phyloP scores from a whole-genome alignment of 1,140 invertebrate species.

The Halictus rubicundus region DNA sequence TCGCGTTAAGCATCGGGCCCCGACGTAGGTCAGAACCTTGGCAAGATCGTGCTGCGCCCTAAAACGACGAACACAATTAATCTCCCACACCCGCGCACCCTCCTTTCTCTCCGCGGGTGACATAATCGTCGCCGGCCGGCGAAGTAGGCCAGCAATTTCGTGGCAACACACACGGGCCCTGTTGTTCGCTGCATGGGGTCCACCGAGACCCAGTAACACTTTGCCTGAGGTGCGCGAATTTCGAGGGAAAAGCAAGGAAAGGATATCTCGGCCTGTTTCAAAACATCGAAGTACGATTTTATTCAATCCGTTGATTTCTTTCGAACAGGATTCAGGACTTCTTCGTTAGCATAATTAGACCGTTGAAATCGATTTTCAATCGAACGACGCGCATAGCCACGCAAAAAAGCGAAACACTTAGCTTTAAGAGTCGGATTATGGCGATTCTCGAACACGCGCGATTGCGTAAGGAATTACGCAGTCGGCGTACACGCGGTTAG shows the following conservation, averaged over 20 bases:
- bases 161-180: conserved; percentile 9
- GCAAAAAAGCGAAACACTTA: not conserved
- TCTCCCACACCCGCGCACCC: conserved; percentile 67
- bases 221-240: not conserved
- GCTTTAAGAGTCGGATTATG: conserved; percentile 12
- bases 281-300: too few relatives aligned
- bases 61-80: conserved; percentile 65
- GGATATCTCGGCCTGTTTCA: conserved; percentile 14
- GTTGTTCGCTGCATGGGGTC: too few relatives aligned
- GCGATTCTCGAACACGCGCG: not conserved
- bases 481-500: not conserved
- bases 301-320: too few relatives aligned
- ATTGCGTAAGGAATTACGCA: conserved; percentile 30
- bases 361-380: conserved; percentile 33
- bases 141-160: conserved; percentile 54
- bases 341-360: conserved; percentile 44
- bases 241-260: not conserved
- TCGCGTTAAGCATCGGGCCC: conserved; percentile 49
- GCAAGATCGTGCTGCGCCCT: conserved; percentile 51
- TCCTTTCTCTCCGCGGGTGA: conserved; percentile 61
- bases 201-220: too few relatives aligned
- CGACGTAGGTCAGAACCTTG: conserved; percentile 52
- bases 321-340: conserved; percentile 11
- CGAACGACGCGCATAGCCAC: not conserved
- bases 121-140: conserved; percentile 44